Evolutionary conservation across 2,888 invertebrate genomes (phyloP), one percentile per base, ranked within the genome.

Genomic region (Protophormia terraenovae): DNA sequence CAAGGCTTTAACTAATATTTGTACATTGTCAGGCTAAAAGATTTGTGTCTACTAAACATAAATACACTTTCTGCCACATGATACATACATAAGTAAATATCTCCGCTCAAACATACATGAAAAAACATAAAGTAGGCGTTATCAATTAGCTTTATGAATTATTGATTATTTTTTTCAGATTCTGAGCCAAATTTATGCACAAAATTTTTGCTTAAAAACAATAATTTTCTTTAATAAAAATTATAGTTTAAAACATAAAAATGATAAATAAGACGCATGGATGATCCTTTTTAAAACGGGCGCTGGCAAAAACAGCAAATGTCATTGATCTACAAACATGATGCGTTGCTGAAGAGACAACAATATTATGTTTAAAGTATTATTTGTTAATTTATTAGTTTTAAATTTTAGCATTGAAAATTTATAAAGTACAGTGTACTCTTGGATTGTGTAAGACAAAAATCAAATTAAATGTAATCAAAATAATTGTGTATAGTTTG

Each of bases 101-200:
- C n/a, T n/a, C n/a, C n/a, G n/a, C n/a, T n/a, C n/a, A n/a, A 67
- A 60, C 2, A 16, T 16, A 66, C 14, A 62, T 14, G 22, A 35
- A 69, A 64, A 62, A 72, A 88, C 83, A 82, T 69, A 78, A 87
- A 86, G 86, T 84, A 90, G 91, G 92, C 91, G 91, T 92, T 92
- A 91, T 92, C 91, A 92, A 92, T 92, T 92, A 92, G 89, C 89
- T 88, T 89, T 89, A 90, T 92, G 91, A 92, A 92, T 92, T 92
- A 92, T 92, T 90, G 89, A 91, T 84, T 71, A 71, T 69, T 75
- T 80, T 29, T 41, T 4, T 47, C 16, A 1, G 24, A 53, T 19
- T 60, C 67, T 24, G 10, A 71, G 41, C 41, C 22, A 82, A 85
- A 82, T 85, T 82, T 85, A 85, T 78, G 69, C 82, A 82, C 22